A percentile compares a stretch with the other conserved stretches of the same genome.
phyloP scores from a whole-genome alignment of 1,140 invertebrate genomes.

The Trachymyrmex cornetzi region DNA sequence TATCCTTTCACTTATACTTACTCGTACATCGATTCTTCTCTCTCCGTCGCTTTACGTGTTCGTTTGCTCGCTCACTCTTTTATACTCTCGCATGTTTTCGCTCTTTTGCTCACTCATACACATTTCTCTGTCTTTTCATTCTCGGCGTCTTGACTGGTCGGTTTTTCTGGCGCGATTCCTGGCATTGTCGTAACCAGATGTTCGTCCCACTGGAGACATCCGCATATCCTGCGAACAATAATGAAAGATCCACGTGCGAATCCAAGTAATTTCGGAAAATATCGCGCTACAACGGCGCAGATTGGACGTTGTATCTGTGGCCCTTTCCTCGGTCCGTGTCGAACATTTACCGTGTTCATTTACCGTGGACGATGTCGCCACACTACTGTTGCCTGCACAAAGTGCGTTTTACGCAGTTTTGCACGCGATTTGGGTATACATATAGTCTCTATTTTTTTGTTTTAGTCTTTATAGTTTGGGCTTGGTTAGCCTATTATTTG shows the following conservation, averaged over 20 bases:
- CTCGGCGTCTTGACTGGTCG: neutral
- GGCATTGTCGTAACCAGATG: slow-evolving; percentile 56
- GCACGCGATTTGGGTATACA: neutral
- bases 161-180: slow-evolving; percentile 7
- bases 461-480: too few relatives aligned
- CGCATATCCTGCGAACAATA: slow-evolving; percentile 10
- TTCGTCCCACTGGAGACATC: slow-evolving; percentile 48
- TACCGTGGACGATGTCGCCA: slow-evolving; percentile 50
- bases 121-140: neutral
- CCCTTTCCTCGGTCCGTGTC: neutral
- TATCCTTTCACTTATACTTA: neutral
- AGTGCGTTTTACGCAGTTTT: slow-evolving; percentile 2
- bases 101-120: neutral
- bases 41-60: neutral
- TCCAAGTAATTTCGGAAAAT: slow-evolving; percentile 45
- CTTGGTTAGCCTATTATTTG: too few relatives aligned
- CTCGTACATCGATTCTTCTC: neutral
- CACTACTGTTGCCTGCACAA: neutral
- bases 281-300: slow-evolving; percentile 20
- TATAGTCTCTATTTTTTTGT: slow-evolving; percentile 6
- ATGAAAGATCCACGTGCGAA: slow-evolving; percentile 15
- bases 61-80: neutral
- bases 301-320: slow-evolving; percentile 47
- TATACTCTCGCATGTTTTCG: neutral
- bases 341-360: slow-evolving; percentile 51